These are phyloP conservation scores for Umimayanthus chanpuru DNA, from an alignment of 92 coral and sea anemone species.

Conservation along the genomic window DNA sequence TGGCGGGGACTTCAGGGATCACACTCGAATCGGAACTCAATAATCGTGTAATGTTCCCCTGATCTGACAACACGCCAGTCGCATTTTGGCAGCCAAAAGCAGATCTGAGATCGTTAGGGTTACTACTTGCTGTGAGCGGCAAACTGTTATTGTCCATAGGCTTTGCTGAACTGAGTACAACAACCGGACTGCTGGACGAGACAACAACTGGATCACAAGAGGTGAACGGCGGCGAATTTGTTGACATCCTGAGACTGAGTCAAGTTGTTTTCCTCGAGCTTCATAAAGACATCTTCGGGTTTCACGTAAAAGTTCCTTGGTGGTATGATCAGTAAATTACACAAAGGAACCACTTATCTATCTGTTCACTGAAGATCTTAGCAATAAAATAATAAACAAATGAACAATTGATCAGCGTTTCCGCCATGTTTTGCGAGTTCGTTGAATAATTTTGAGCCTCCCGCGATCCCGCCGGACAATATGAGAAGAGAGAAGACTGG, in stretches of 20 bases:
- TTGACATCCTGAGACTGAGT: not conserved
- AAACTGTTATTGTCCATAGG: not conserved
- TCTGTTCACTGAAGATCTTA: not conserved
- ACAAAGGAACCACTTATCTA: not conserved
- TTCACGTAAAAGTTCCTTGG: not conserved
- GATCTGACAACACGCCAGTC: not conserved
- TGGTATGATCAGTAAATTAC: not conserved
- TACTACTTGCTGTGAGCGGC: not conserved
- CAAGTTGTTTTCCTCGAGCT: not conserved
- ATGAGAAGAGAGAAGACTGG: constrained; percentile 18
- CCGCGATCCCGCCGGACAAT: constrained; percentile 51
- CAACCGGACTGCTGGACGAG: not conserved
- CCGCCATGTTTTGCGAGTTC: constrained; percentile 39
- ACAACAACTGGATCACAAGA: constrained; percentile 11
- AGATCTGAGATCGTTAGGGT: not conserved
- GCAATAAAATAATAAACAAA: not conserved
- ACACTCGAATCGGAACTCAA: not conserved
- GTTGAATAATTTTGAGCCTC: constrained; percentile 36
- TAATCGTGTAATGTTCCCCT: not conserved
- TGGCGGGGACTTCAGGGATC: constrained; percentile 26
- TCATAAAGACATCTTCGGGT: not conserved
- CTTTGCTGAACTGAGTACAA: not conserved
- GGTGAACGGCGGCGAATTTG: not conserved
- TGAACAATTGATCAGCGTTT: not conserved
- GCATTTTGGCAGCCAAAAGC: not conserved